Conservation (phyloP, 1,140 invertebrate species). For the Lepidurus packardi region DNA sequence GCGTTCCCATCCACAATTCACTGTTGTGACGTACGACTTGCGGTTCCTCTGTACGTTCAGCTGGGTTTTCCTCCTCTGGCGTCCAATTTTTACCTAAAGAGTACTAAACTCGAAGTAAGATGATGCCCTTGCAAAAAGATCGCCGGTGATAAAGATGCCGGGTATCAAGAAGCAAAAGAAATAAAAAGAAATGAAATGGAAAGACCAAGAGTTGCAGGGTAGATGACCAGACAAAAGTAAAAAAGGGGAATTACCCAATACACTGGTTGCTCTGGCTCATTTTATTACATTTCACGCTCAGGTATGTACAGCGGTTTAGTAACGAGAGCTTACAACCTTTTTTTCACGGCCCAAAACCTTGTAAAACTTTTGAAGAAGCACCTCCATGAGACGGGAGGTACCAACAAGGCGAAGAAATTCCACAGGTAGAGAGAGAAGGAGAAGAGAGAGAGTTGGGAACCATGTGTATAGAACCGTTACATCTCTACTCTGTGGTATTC, state of each 20-base stretch:
- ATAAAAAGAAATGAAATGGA: not conserved
- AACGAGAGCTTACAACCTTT: not conserved
- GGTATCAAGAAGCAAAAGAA: not conserved
- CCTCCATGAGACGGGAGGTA: not conserved
- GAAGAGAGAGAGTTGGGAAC: not conserved
- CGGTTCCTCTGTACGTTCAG: no score
- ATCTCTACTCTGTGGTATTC: no score
- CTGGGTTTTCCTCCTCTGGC: no score
- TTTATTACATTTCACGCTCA: constrained; percentile 3
- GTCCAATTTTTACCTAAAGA: no score
- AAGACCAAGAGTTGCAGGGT: not conserved
- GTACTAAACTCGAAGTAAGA: no score
- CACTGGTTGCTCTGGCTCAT: not conserved
- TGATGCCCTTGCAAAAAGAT: no score
- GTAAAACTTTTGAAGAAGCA: not conserved
- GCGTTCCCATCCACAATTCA: no score
- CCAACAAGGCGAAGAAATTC: not conserved
- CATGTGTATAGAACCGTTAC: not conserved
- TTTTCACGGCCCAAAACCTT: not conserved
- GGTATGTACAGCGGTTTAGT: not conserved
- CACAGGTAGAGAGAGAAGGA: not conserved
- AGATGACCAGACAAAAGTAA: not conserved
- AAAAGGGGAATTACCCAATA: constrained; percentile 12
- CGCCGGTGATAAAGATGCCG: not conserved
- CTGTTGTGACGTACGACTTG: no score